phyloP scores from a whole-genome alignment of 2,113 vertebrate genomes.

The Pluvianellus socialis region DNA sequence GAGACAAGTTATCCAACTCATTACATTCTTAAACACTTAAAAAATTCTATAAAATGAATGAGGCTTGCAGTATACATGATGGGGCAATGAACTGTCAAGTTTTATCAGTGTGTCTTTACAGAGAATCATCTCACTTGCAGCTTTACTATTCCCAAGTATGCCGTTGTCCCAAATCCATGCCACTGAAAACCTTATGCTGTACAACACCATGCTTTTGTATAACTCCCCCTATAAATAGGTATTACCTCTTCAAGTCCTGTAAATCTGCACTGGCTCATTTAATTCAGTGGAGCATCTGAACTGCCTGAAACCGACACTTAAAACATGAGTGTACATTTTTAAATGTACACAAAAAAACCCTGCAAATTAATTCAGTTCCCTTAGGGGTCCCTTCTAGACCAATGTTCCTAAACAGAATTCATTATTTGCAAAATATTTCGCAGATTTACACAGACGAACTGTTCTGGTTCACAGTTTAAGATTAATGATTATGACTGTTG shows the following conservation, averaged over 20 bases:
- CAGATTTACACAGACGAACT: background rate
- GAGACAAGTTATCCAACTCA: background rate
- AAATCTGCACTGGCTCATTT: background rate
- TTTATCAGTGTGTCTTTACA: background rate
- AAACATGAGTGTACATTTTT: background rate
- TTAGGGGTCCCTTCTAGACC: background rate
- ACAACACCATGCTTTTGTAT: background rate
- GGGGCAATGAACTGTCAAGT: background rate
- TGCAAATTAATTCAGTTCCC: background rate
- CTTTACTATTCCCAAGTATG: background rate
- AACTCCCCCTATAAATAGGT: background rate
- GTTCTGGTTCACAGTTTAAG: background rate
- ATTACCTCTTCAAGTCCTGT: background rate
- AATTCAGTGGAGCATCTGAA: background rate
- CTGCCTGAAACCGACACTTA: background rate
- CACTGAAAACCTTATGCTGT: background rate
- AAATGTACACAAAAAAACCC: background rate
- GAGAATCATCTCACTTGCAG: accelerated
- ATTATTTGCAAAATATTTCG: conserved; percentile 12
- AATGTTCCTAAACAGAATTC: background rate
- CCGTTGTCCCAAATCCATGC: background rate
- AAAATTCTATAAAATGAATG: background rate
- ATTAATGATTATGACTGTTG: background rate
- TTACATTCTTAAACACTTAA: background rate
- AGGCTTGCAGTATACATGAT: background rate